These are phyloP conservation scores for Nibea coibor DNA, from an alignment of 2,113 vertebrate species.

Conservation along the genomic window DNA sequence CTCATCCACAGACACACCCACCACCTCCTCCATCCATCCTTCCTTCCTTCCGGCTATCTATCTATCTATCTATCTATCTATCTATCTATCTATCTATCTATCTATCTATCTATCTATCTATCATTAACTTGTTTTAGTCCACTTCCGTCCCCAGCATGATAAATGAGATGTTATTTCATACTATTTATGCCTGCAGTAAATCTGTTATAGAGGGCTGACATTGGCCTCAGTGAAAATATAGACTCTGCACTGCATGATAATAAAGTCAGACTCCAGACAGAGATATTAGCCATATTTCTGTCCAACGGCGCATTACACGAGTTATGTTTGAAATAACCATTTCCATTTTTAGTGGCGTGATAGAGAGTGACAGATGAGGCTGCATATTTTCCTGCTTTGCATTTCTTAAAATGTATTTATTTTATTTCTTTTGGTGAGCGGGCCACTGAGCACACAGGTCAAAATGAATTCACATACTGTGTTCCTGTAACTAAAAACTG, in stretches of 20 bases:
- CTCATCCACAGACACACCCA: conserved; percentile 76
- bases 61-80: conserved; percentile 20
- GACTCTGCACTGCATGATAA: background rate
- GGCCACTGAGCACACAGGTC: conserved; percentile 10
- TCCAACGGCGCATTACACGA: background rate
- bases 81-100: conserved; percentile 28
- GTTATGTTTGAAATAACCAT: background rate
- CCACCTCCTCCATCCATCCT: conserved; percentile 54
- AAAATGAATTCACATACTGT: background rate
- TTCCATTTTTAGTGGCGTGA: background rate
- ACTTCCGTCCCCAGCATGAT: conserved; percentile 11
- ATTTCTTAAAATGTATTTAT: background rate
- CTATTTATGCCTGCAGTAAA: background rate
- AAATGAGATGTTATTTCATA: background rate
- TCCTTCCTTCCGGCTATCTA: conserved; percentile 13
- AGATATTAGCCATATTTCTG: background rate
- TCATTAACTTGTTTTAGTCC: background rate
- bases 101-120: conserved; percentile 11
- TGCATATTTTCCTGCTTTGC: background rate
- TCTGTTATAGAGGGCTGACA: background rate
- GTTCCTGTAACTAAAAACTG: conserved; percentile 5
- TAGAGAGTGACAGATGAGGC: background rate
- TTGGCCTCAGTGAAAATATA: background rate
- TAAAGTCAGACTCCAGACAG: background rate
- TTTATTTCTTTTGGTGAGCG: background rate